phyloP scores from a whole-genome alignment of 2,113 vertebrate genomes.

The Ia io region DNA sequence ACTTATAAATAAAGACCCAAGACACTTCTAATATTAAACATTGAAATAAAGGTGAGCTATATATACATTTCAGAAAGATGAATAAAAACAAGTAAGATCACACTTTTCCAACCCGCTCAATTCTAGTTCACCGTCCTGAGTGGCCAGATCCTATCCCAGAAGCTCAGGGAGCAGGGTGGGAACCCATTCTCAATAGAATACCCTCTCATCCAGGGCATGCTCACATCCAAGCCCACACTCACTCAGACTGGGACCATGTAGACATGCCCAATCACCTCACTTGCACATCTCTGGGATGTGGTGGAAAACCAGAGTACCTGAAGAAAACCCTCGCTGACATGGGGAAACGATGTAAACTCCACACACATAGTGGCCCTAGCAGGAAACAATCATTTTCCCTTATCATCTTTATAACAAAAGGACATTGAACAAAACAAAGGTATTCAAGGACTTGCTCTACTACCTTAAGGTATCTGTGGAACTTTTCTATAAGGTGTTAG shows the following conservation, averaged over 20 bases:
- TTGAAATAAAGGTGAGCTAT: too few relatives aligned
- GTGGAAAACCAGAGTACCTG: background rate
- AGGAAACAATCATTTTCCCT: background rate
- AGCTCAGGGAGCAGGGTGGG: background rate
- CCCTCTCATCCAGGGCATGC: background rate
- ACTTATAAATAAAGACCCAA: background rate
- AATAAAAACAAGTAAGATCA: background rate
- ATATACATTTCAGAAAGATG: too few relatives aligned
- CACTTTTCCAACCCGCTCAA: background rate
- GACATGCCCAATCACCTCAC: background rate
- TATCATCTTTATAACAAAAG: background rate
- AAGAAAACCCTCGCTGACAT: background rate
- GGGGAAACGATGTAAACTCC: background rate
- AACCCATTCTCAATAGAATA: background rate
- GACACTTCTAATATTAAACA: background rate
- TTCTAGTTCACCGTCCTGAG: background rate
- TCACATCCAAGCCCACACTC: background rate
- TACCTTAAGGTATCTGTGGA: background rate
- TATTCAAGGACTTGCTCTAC: background rate
- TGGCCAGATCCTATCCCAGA: background rate
- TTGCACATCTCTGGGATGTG: background rate
- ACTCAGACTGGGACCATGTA: background rate
- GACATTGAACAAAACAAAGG: background rate
- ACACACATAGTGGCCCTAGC: background rate
- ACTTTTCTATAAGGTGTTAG: background rate